These are phyloP conservation scores for Callipepla squamata DNA, from an alignment of 2,113 vertebrate genomes.

Conservation along the genomic window DNA sequence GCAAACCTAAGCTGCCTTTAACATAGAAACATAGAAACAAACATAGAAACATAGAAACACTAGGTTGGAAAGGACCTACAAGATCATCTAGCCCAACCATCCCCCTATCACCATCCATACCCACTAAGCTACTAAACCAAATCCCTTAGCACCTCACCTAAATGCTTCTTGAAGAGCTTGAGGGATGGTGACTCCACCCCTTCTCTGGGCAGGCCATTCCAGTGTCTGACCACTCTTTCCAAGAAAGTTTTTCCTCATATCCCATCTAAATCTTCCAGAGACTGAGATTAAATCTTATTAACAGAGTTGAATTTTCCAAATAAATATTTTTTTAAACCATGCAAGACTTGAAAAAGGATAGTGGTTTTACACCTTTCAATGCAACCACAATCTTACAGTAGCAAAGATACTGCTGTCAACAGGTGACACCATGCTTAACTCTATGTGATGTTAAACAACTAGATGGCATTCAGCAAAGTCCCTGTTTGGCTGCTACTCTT, in stretches of 20 bases:
- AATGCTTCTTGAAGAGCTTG: too few relatives aligned
- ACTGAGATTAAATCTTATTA: neutral
- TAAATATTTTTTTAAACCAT: neutral
- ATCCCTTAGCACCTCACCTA: too few relatives aligned
- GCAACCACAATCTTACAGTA: neutral
- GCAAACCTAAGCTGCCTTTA: neutral
- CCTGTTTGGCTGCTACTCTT: neutral
- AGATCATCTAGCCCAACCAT: too few relatives aligned
- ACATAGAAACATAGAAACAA: too few relatives aligned
- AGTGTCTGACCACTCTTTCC: too few relatives aligned
- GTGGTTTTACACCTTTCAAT: neutral
- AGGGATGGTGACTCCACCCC: too few relatives aligned
- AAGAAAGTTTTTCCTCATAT: too few relatives aligned
- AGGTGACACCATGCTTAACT: neutral
- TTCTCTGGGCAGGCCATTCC: too few relatives aligned
- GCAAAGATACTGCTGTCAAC: neutral
- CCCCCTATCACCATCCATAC: too few relatives aligned
- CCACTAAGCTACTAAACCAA: too few relatives aligned
- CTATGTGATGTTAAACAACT: neutral
- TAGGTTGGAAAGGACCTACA: too few relatives aligned
- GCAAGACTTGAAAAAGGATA: neutral
- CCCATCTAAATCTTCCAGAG: neutral
- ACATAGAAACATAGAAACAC: too few relatives aligned
- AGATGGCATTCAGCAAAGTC: neutral
- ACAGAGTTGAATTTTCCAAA: neutral